Base-by-base conservation (phyloP, 2,888 invertebrate genomes). In the Pimpla rufipes region DNA sequence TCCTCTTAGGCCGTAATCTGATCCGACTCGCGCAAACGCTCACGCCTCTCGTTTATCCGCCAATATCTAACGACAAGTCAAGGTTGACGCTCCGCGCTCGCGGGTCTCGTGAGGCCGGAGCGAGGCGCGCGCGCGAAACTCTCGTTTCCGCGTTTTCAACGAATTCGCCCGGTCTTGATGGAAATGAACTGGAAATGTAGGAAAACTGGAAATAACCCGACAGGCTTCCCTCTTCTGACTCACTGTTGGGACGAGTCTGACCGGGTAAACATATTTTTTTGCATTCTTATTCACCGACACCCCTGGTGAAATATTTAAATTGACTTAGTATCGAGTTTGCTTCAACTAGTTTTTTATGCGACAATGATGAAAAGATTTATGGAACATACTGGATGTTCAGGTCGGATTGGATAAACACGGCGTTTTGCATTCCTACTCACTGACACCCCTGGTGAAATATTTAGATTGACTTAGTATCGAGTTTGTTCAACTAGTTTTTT, bases 1-100 rank as follows among this genome's bases (percentile, higher is more conserved):
- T 76, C 75, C 76, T 59, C 57, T 42, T 71, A 57, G 75, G 71
- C 59, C 57, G 78, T 71, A 75, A 74, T 73, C 70, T 79, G 62
- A 55, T 62, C 50, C 50, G 57, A 40, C 57, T 57, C 57, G 37
- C 47, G 37, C 68, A 18, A 29, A 50, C 68, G 11, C 71, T 81
- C 57, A 64, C 81, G 76, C 66, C 67, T 50, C 81, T 57, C 81
- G 45, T 64, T 67, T 23, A 67, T 57, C 50, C 16, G 40, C 62
- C 62, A 18, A 62, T 62, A 62, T 40, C 8, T 8, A 62, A 62
- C 37, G 18, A 7, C 37, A n/a, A 37, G 62, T 62, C 40, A 62
- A 62, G 62, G 62, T 62, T 37, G 37, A 10, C 8, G 37, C 47
- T 2, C 47, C n/a, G 11, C n/a, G n/a, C n/a, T n/a, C 29, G 29